Base-by-base conservation (phyloP, 1,140 invertebrate species). In the Lasioglossum baleicum region DNA sequence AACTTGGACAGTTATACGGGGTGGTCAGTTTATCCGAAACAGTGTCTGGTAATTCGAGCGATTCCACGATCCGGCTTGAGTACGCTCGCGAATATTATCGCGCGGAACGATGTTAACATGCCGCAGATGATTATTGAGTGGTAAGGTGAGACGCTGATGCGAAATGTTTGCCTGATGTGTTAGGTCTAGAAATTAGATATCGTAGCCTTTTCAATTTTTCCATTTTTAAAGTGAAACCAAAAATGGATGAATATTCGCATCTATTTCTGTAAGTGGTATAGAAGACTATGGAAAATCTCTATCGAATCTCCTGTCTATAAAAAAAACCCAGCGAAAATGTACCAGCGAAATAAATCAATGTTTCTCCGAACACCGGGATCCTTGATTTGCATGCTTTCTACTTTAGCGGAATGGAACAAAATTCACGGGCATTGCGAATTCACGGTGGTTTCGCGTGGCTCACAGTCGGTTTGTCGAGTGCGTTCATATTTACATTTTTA, bases 1-100 rank as follows among this genome's bases (percentile, higher is more conserved):
- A 85, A 85, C 82, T 65, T 58, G 56, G 83, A 83, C 81, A 83
- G 83, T 73, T 83, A 87, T 82, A 69, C 78, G 72, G 63, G 71
- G 78, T 80, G 78, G 76, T 66, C 70, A 65, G 76, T 79, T 79
- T 73, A 79, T 73, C 60, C 61, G 26, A 7, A 15, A 26, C 31
- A 6, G 22, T 44, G 10, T n/a, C 7, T 44, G 67, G 75, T 77
- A 77, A 71, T 77, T 79, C 76, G 76, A 44, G 31, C 58, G 71
- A 66, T 63, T 64, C 71, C 66, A 22, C 13, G 17, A 13, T 11
- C 10, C 44, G 35, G 35, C 35, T 10, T 2, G 58, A 61, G 7
- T 17, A 15, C 2, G 26, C 6, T 7, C 26, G 6, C 44, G 31
- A 74, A 65, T 65, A n/a, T 53, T n/a, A n/a, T 63, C 6, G 42